Base-by-base conservation (phyloP, 2,888 invertebrate genomes). In the Acheta domesticus region DNA sequence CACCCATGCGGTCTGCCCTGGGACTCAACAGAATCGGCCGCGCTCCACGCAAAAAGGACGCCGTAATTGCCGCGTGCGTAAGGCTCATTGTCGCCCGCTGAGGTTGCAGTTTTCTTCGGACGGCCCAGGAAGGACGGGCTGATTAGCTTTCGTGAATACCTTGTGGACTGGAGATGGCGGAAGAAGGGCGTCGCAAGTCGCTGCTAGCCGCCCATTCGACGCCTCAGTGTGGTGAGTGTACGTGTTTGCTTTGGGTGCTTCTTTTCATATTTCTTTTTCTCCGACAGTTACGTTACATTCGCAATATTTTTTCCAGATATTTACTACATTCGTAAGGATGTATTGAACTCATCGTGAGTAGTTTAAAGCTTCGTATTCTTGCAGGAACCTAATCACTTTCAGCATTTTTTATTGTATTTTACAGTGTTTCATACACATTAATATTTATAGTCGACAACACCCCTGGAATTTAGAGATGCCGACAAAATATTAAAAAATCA, bases 11-110 rank as follows among this genome's bases (percentile, higher is more conserved):
- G 16, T 62, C 62, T 14, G 62, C 62, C 16, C 62, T 62, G 5
- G 16, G n/a, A n/a, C 62, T 62, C 16, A 62, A 62, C 62, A 62
- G 62, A 62, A 62, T 62, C 62, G 62, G 62, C 62, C 62, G 62
- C 62, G 14, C 62, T 62, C 62, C 62, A n/a, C 62, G 62, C n/a
- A 62, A 62, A 62, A 62, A n/a, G 12, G 62, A 19, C n/a, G 14
- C n/a, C 16, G n/a, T 62, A 14, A 14, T 14, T 11, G 62, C 8
- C 16, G 3, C n/a, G 14, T n/a, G 62, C 14, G n/a, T n/a, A 62
- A n/a, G n/a, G 16, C 16, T 62, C 62, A 62, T 11, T 12, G 62
- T 14, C 62, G 16, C 62, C n/a, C 62, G 14, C 16, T 62, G 11
- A 62, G 3, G 16, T 62, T n/a, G 62, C 62, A 62, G 62, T 62